Percentiles rank a stretch among this genome's conserved stretches.
Conservation (phyloP, 2,888 invertebrate genomes). For the Caenorhabditis wallacei region DNA sequence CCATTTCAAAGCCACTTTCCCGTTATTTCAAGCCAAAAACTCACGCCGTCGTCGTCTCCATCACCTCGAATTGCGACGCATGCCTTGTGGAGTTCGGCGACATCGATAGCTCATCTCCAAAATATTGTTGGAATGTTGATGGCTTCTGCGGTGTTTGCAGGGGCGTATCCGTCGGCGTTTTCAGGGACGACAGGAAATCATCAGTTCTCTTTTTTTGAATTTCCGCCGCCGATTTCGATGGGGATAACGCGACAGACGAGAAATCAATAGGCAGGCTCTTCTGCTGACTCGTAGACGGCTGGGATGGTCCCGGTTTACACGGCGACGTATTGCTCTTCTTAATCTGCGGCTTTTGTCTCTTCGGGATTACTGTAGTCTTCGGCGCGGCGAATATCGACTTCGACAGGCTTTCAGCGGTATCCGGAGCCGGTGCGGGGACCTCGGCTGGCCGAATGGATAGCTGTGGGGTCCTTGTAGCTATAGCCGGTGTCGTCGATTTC, state of each 20-base stretch:
- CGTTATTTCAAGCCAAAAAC: not conserved
- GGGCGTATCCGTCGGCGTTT: conserved; percentile 41
- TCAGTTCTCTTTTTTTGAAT: conserved; percentile 13
- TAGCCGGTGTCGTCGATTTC: not conserved
- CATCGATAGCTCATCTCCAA: conserved; percentile 56
- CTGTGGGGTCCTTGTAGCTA: conserved; percentile 22
- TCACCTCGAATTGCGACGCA: conserved; percentile 12
- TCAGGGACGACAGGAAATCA: conserved; percentile 39
- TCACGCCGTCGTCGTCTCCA: conserved; percentile 4
- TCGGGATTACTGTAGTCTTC: conserved; percentile 11
- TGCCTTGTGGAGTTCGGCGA: conserved; percentile 47
- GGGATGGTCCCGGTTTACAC: conserved; percentile 1
- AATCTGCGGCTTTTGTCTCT: not conserved
- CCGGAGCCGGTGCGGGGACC: not conserved
- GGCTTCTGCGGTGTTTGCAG: conserved; percentile 45
- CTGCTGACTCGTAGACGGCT: not conserved
- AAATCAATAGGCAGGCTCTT: conserved; percentile 26
- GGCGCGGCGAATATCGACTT: conserved; percentile 15
- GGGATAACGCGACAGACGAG: conserved; percentile 20
- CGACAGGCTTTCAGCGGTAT: not conserved
- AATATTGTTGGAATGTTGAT: conserved; percentile 12
- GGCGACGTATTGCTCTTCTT: too few species aligned
- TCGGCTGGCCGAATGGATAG: not conserved
- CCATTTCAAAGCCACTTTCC: too few species aligned
- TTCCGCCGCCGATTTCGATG: conserved; percentile 17